Evolutionary conservation across 2,113 vertebrate genomes (phyloP), one percentile per base, ranked within the genome.

Genomic region (Greenwoodochromis staneri): DNA sequence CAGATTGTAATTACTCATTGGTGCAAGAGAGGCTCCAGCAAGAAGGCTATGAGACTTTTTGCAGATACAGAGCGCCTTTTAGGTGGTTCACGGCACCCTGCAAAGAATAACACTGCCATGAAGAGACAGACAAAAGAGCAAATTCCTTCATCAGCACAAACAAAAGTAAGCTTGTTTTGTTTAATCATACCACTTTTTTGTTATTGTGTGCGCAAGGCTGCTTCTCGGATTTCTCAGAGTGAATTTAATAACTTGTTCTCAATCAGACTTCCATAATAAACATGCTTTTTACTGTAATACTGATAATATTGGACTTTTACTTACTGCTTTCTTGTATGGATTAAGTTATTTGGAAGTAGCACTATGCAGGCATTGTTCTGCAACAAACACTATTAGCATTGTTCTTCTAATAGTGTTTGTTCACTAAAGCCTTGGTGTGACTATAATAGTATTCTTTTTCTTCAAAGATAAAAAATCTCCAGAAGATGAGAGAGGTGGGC

Each of bases 401-500:
- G 63, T 40, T 69, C 19, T 66, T 9, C 24, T 17, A 34, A 29
- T 71, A 21, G n/a, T 10, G 6, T 9, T 7, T 80, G 4, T 21
- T 49, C 9, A 49, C 40, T 51, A 19, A 54, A 66, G 5, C 55
- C n/a, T 89, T 94, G 94, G 40, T 81, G 83, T 69, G 2, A 90
- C 85, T 9, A 93, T 89, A 90, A 59, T 87, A 14, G 88, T 92
- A 1, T 93, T 96, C 38, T 24, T 90, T 24, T 85, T 55, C 89
- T 8, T 94, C 88, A 4, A 89, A 90, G 66, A 90, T 73, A 49
- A 94, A 88, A 54, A 87, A 91, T 3, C 29, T 85, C 34, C 88
- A 87, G 47, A 96, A 93, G 8, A 92, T 81, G 87, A 88, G 91
- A 34, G 96, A 96, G 53, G 89, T 96, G 84, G 96, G 96, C 6